Evolutionary conservation across 2,113 vertebrate genomes (phyloP).

Genomic region (Corydoras sp.): DNA sequence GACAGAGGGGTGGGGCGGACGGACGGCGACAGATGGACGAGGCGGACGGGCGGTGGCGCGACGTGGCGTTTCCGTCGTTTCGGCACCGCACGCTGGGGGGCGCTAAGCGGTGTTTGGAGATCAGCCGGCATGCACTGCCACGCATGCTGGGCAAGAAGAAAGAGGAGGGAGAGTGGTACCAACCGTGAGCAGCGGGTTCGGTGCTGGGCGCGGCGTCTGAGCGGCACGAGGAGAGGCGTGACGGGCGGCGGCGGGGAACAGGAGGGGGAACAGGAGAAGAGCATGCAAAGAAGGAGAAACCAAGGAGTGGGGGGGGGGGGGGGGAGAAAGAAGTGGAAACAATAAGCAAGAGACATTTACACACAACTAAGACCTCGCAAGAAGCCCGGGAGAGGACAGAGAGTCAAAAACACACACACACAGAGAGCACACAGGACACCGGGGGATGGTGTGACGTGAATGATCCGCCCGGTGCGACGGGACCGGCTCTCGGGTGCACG

Average conservation of each 20-base stretch:
- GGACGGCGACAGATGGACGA: slow-evolving; percentile 26
- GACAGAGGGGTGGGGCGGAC: not conserved
- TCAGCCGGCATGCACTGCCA: slow-evolving; percentile 41
- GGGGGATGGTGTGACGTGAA: not conserved
- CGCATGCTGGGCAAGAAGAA: slow-evolving; percentile 34
- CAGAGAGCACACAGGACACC: too few relatives aligned
- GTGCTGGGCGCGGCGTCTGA: slow-evolving; percentile 71
- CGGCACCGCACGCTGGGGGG: slow-evolving; percentile 13
- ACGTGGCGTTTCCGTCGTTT: slow-evolving; percentile 19
- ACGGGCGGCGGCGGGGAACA: slow-evolving; percentile 45
- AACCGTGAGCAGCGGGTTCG: slow-evolving; percentile 76
- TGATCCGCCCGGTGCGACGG: too few relatives aligned
- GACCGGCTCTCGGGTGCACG: not conserved
- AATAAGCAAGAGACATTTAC: slow-evolving; percentile 73
- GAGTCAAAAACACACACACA: slow-evolving; percentile 47
- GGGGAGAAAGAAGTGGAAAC: slow-evolving; percentile 65
- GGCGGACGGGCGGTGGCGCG: slow-evolving; percentile 25
- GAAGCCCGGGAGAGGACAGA: slow-evolving; percentile 58
- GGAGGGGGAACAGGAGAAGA: slow-evolving; percentile 67
- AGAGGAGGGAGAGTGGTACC: slow-evolving; percentile 63
- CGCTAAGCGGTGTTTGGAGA: slow-evolving; percentile 34
- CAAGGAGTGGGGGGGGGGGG: slow-evolving; percentile 31
- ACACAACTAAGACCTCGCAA: slow-evolving; percentile 59
- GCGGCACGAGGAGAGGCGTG: slow-evolving; percentile 63
- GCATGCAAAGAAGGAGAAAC: slow-evolving; percentile 70